Percentiles rank a stretch among this genome's conserved stretches.
Conservation (phyloP, 1,140 invertebrate species). For the Solenopsis fugax region DNA sequence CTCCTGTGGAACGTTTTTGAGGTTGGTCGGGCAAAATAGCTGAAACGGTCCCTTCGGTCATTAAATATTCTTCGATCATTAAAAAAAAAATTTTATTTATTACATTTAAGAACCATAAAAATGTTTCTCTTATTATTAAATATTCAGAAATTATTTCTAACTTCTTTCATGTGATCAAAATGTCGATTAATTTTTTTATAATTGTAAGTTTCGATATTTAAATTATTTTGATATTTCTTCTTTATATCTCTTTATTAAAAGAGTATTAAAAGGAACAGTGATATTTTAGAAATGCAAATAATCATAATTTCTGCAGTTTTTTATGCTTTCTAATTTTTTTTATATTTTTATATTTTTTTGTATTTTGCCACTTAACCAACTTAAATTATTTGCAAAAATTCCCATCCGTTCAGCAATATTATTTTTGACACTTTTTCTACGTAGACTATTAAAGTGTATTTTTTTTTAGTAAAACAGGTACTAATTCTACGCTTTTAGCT, state of each 20-base stretch:
- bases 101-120: neutral
- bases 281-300: neutral
- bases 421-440: neutral
- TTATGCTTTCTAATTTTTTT: neutral
- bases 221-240: neutral
- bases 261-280: neutral
- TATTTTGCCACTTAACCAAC: neutral
- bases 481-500: neutral
- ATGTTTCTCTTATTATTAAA: neutral
- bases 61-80: neutral
- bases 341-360: neutral
- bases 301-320: neutral
- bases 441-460: neutral
- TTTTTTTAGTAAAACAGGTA: neutral
- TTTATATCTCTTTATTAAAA: neutral
- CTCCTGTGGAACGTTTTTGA: conserved; percentile 32
- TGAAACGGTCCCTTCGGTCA: neutral
- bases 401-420: neutral
- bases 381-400: neutral
- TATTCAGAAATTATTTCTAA: neutral
- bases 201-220: too few relatives aligned
- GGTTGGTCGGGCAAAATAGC: neutral
- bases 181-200: neutral
- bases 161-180: neutral
- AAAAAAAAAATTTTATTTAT: conserved; percentile 3